Conservation (phyloP, 2,888 invertebrate genomes). For the Caenorhabditis sinica region DNA sequence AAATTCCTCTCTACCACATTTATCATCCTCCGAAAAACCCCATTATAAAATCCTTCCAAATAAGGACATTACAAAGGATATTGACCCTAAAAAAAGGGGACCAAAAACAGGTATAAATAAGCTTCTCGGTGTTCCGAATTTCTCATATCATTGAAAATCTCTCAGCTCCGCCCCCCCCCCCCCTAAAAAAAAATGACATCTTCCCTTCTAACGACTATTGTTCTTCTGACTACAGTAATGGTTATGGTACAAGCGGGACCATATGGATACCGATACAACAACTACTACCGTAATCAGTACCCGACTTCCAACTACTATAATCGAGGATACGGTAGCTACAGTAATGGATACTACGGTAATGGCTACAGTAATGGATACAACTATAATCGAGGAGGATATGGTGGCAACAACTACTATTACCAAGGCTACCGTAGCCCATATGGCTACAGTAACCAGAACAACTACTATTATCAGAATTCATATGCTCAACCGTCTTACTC, state of each 20-base stretch:
- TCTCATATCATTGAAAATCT: conserved; percentile 2
- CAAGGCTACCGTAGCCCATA: conserved; percentile 47
- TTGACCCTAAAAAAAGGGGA: neutral
- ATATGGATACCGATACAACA: conserved; percentile 24
- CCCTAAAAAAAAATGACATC: conserved; percentile 2
- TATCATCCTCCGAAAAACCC: neutral
- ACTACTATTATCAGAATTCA: conserved; percentile 35
- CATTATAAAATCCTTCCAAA: neutral
- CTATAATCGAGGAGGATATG: neutral
- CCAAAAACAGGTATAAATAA: conserved; percentile 16
- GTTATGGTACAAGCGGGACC: conserved; percentile 12
- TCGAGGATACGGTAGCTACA: neutral
- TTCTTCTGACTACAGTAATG: neutral
- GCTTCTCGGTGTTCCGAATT: neutral
- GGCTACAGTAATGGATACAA: conserved; percentile 13
- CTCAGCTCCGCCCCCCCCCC: neutral
- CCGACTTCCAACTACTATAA: neutral
- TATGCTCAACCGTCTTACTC: conserved; percentile 29
- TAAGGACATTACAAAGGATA: neutral
- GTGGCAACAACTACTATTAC: conserved; percentile 36
- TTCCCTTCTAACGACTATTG: neutral
- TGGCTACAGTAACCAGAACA: conserved; percentile 29
- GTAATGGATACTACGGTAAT: neutral
- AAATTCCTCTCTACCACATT: neutral
- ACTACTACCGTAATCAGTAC: neutral